phyloP scores from a whole-genome alignment of 2,797 vertebrate genomes.

The Delichon dasypus region DNA sequence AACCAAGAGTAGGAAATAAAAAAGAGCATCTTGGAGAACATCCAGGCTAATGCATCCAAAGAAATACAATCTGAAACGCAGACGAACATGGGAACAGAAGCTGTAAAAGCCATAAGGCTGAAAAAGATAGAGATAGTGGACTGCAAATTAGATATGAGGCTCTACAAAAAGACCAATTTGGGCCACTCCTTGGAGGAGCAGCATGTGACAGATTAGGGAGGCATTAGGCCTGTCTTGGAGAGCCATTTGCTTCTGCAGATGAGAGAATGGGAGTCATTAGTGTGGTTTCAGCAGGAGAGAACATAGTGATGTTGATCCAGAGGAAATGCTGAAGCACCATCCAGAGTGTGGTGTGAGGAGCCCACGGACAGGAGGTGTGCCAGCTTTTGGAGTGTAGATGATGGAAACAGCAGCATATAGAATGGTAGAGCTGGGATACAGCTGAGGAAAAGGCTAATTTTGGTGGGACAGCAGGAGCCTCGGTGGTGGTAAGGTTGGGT shows the following conservation, averaged over 20 bases:
- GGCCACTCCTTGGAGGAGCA: neutral
- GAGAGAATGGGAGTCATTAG: neutral
- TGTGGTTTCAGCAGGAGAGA: neutral
- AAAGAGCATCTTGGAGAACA: constrained; percentile 61
- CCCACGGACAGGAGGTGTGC: rapidly evolving
- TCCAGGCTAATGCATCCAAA: constrained; percentile 60
- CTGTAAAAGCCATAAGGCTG: constrained; percentile 63
- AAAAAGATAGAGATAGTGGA: constrained; percentile 50
- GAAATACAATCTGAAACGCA: constrained; percentile 54
- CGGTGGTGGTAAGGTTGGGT: neutral
- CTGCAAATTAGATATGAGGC: constrained; percentile 57
- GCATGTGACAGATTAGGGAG: neutral
- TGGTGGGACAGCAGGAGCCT: neutral
- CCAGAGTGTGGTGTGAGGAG: neutral
- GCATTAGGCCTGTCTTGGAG: constrained; percentile 35
- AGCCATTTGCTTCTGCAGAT: neutral
- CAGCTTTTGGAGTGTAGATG: neutral
- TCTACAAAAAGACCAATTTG: constrained; percentile 39
- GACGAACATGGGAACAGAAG: constrained; percentile 16
- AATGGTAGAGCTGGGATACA: neutral
- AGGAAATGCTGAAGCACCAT: neutral
- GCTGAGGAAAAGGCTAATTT: neutral
- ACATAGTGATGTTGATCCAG: neutral
- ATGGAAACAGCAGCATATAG: neutral
- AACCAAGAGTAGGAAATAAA: constrained; percentile 41